Percentiles rank a stretch among this genome's conserved stretches.
phyloP scores from a whole-genome alignment of 2,888 invertebrate genomes.

The Himalopsyche kuldschensis region DNA sequence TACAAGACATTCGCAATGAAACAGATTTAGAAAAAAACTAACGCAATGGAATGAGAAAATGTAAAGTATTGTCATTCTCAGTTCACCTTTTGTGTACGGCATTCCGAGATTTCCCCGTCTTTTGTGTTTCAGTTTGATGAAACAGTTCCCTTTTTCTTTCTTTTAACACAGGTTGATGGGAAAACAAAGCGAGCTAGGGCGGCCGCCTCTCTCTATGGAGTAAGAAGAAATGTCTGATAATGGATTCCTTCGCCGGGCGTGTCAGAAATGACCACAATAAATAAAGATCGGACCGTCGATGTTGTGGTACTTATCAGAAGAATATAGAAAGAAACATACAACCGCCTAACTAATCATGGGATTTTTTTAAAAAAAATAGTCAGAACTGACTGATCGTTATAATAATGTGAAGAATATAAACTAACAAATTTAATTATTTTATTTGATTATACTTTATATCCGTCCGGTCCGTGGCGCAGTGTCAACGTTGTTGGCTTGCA shows the following conservation, averaged over 20 bases:
- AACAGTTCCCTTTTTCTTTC: slow-evolving; percentile 13
- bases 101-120: slow-evolving; percentile 9
- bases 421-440: too few species aligned
- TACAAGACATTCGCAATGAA: background rate
- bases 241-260: slow-evolving; percentile 25
- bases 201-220: slow-evolving; percentile 12
- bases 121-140: slow-evolving; percentile 24
- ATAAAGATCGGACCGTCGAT: slow-evolving; percentile 2
- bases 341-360: background rate
- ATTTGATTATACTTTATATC: too few species aligned
- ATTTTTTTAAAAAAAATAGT: too few species aligned
- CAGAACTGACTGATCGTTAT: too few species aligned
- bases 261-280: slow-evolving; percentile 33
- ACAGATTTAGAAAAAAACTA: background rate
- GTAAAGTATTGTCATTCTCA: background rate
- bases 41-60: background rate
- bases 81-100: slow-evolving; percentile 28
- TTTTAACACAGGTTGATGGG: slow-evolving; percentile 16
- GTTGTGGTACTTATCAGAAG: background rate
- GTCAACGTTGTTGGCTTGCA: too few species aligned
- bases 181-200: slow-evolving; percentile 25
- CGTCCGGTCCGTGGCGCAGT: too few species aligned
- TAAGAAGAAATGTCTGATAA: slow-evolving; percentile 24
- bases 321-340: background rate
- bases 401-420: too few species aligned